These are phyloP conservation scores for Cheilosia pagana DNA, from an alignment of 2,888 invertebrate genomes.

Conservation along the genomic window DNA sequence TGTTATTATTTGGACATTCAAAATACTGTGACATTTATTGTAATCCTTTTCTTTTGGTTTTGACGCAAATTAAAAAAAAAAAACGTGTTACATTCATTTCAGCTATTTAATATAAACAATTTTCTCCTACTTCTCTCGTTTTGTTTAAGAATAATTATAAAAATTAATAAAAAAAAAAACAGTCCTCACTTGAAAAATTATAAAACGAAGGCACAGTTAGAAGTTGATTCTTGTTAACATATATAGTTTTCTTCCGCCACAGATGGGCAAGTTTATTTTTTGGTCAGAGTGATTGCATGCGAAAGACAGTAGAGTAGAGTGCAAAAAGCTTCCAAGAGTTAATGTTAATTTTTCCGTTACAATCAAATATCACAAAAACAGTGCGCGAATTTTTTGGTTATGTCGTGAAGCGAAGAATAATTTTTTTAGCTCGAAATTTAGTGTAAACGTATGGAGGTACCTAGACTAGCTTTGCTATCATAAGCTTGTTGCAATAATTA, in stretches of 20 bases:
- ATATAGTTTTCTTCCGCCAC: constrained; percentile 8
- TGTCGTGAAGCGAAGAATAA: constrained; percentile 3
- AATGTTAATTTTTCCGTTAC: constrained; percentile 3
- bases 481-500: constrained; percentile 13
- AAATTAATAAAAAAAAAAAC: constrained; percentile 26
- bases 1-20: constrained; percentile 20
- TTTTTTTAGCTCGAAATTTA: constrained; percentile 1
- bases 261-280: background rate
- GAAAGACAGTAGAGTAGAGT: background rate
- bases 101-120: constrained; percentile 55
- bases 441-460: constrained; percentile 32
- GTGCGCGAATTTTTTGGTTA: constrained; percentile 20
- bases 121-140: background rate
- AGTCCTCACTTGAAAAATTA: constrained; percentile 10
- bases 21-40: constrained; percentile 15
- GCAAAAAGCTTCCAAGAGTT: background rate
- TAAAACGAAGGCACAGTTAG: constrained; percentile 69
- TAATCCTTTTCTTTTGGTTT: background rate
- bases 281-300: constrained; percentile 6
- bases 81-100: constrained; percentile 29
- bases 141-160: constrained; percentile 47
- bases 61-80: constrained; percentile 9
- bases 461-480: constrained; percentile 57
- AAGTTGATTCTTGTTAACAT: constrained; percentile 53
- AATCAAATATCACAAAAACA: constrained; percentile 46